A percentile compares a stretch with the other conserved stretches of the same genome.
These are phyloP conservation scores for Lycodopsis pacificus DNA, from an alignment of 2,797 vertebrate genomes.

Conservation along the genomic window DNA sequence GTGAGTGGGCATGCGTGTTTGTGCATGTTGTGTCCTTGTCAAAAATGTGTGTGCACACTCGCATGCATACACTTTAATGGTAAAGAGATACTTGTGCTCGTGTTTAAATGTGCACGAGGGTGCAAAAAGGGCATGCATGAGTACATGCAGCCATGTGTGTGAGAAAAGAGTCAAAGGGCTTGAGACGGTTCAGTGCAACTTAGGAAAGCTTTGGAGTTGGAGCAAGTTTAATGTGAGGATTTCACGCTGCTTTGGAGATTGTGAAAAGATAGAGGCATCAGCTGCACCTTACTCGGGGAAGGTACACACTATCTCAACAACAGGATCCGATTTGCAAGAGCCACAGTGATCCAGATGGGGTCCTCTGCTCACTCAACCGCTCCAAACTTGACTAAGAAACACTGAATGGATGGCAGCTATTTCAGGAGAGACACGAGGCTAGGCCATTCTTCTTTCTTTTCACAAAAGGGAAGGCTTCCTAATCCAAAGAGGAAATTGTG, in stretches of 20 bases:
- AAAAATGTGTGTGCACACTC: conserved; percentile 29
- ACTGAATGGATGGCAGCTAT: conserved; percentile 32
- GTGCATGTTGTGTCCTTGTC: conserved; percentile 27
- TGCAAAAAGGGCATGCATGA: conserved; percentile 38
- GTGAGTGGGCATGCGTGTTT: conserved; percentile 43
- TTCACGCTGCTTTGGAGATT: conserved; percentile 68
- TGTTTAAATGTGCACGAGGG: conserved; percentile 37
- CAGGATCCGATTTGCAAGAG: conserved; percentile 50
- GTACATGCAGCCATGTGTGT: conserved; percentile 49
- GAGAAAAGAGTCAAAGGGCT: conserved; percentile 43
- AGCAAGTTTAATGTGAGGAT: conserved; percentile 70
- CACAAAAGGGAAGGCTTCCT: conserved; percentile 40
- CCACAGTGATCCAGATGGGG: conserved; percentile 69
- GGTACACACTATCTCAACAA: conserved; percentile 65
- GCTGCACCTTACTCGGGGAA: conserved; percentile 70
- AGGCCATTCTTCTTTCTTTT: conserved; percentile 33
- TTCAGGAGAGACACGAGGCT: conserved; percentile 30
- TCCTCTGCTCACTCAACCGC: conserved; percentile 54
- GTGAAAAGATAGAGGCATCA: conserved; percentile 72
- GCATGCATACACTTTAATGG: conserved; percentile 42
- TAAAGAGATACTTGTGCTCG: conserved; percentile 24
- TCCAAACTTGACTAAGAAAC: conserved; percentile 52
- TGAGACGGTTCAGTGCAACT: conserved; percentile 52
- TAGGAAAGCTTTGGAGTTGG: conserved; percentile 59
- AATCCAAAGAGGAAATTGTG: conserved; percentile 47